Evolutionary conservation across 2,113 vertebrate species (phyloP).

Genomic region (Pseudopipra pipra): DNA sequence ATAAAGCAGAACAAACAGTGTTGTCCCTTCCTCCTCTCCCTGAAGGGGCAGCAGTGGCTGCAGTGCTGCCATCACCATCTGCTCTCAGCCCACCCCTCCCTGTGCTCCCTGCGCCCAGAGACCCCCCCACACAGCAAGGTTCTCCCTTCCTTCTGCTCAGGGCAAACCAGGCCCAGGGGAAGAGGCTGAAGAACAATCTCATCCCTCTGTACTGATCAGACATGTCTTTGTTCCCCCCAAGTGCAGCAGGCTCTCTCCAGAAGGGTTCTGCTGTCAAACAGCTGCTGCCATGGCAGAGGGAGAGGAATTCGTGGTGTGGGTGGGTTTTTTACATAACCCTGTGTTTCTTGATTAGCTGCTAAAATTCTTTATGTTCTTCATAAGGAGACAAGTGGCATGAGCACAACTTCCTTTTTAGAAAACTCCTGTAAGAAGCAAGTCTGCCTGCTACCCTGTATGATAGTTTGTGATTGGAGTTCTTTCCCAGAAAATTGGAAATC

Average conservation of each 20-base stretch:
- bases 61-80: background rate
- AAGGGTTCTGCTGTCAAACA: background rate
- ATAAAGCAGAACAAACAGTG: constrained; percentile 22
- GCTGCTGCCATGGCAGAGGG: background rate
- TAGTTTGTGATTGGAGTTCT: background rate
- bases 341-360: background rate
- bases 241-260: background rate
- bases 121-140: background rate
- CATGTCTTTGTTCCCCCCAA: background rate
- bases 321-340: background rate
- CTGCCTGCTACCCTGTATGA: background rate
- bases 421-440: background rate
- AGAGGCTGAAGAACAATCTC: background rate
- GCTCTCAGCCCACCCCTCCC: background rate
- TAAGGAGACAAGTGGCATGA: background rate
- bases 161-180: background rate
- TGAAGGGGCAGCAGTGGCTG: background rate
- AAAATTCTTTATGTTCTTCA: background rate
- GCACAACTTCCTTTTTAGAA: background rate
- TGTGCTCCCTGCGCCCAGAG: fast-evolving
- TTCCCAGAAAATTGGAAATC: background rate
- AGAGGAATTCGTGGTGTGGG: background rate
- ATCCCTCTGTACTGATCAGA: background rate
- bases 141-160: background rate
- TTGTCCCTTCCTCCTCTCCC: background rate